Base-by-base conservation (phyloP, 2,113 vertebrate genomes). In the Ia io region DNA sequence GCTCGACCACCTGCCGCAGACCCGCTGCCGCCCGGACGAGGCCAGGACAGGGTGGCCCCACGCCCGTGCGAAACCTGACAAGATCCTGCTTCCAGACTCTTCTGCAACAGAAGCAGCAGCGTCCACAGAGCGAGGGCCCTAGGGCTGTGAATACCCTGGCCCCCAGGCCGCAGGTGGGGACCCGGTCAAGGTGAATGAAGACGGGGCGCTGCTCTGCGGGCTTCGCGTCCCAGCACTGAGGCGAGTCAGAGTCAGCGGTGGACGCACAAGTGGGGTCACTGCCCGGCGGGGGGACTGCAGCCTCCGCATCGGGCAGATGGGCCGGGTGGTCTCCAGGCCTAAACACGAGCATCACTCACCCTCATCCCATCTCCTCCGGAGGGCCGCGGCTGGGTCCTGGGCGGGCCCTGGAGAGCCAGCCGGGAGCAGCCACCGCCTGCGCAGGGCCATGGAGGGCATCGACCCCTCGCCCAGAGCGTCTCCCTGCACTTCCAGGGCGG, bases 381-480 rank as follows among this genome's bases (percentile, higher is more conserved):
- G 90, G 90, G 70, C 16, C 84, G 51, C 84, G 37, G n/a, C 80
- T 76, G 17, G 65, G 32, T 53, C 79, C 87, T 53, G 53, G 14
- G 56, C 90, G 78, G 49, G 0, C 22, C 74, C 61, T 74, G 84
- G 63, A 80, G 67, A 82, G 70, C 84, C 65, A 37, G 53, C 47
- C 16, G 49, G 3, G 14, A 16, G 65, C 13, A 25, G 63, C 53
- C 14, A 84, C 71, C 93, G 59, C 95, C 90, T 96, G 71, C 76
- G 82, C 73, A 59, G 53, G 92, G 71, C 93, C 95, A 95, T 65
- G 93, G 92, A 91, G 71, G 96, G 59, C 40, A 11, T 73, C 13
- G 4, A 83, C 47, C 30, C 74, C 90, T 96, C 90, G 90, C 90
- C 70, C 86, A 35, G 61, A 95, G 59, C 63, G 84, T 61, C 65